Conservation (phyloP, 2,113 vertebrate species). For the Oceanites oceanicus region DNA sequence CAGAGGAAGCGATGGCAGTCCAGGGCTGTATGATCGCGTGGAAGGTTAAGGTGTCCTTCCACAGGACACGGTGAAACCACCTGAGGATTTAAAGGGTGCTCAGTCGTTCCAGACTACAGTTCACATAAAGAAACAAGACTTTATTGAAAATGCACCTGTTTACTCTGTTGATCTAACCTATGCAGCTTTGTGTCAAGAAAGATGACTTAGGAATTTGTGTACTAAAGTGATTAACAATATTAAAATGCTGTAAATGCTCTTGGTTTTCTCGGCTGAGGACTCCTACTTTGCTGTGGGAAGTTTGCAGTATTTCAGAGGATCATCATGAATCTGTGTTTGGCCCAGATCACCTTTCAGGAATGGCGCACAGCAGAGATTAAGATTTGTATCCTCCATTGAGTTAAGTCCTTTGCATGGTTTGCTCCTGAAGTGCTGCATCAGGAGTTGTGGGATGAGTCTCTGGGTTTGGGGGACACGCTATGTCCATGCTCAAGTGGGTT, state of each 20-base stretch:
- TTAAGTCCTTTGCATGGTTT: neutral
- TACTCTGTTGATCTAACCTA: neutral
- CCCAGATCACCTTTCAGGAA: neutral
- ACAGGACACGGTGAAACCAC: neutral
- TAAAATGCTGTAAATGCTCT: neutral
- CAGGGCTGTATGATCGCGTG: neutral
- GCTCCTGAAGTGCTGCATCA: neutral
- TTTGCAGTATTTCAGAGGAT: neutral
- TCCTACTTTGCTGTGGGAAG: neutral
- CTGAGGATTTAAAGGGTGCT: neutral
- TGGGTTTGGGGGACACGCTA: neutral
- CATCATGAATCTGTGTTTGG: neutral
- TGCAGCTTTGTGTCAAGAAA: neutral
- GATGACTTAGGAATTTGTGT: neutral
- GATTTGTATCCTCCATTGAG: neutral
- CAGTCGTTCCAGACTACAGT: neutral
- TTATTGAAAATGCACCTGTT: neutral
- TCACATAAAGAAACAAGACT: neutral
- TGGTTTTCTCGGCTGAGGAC: neutral
- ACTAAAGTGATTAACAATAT: neutral
- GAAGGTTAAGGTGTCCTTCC: neutral
- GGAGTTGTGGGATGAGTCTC: neutral
- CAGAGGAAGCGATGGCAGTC: neutral
- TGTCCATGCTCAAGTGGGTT: neutral
- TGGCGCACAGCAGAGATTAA: neutral